Evolutionary conservation across 2,113 vertebrate species (phyloP).

Genomic region (Burhinus bistriatus): DNA sequence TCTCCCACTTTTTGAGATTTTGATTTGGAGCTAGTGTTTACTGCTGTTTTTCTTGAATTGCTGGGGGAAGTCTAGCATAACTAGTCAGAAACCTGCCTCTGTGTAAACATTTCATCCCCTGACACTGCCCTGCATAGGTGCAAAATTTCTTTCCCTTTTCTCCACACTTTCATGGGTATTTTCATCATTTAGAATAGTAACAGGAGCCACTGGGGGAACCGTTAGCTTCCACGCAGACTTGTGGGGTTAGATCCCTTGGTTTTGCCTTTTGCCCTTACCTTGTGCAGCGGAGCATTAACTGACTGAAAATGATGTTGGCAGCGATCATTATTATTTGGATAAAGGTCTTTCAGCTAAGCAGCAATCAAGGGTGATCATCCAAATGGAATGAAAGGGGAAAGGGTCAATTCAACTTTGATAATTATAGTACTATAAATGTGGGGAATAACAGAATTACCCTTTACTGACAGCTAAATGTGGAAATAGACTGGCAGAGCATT

Average conservation of each 20-base stretch:
- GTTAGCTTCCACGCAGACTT: neutral
- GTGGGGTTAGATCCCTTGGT: neutral
- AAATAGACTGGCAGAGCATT: neutral
- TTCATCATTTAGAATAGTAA: neutral
- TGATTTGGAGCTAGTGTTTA: neutral
- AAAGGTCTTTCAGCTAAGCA: neutral
- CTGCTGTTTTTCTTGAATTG: neutral
- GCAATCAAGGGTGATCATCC: neutral
- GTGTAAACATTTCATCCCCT: neutral
- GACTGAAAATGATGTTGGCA: neutral
- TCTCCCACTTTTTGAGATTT: neutral
- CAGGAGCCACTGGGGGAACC: neutral
- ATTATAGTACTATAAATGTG: neutral
- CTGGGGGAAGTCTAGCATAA: neutral
- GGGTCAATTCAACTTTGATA: neutral
- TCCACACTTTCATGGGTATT: rapidly evolving
- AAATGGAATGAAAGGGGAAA: neutral
- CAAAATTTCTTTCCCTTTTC: neutral
- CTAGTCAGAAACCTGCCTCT: neutral
- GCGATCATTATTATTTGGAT: neutral
- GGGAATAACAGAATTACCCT: neutral
- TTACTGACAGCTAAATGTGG: neutral
- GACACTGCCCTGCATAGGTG: neutral
- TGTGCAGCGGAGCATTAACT: neutral
- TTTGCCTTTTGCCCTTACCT: neutral